Evolutionary conservation across 1,140 invertebrate genomes (phyloP).

Genomic region (Neodiprion fabricii): DNA sequence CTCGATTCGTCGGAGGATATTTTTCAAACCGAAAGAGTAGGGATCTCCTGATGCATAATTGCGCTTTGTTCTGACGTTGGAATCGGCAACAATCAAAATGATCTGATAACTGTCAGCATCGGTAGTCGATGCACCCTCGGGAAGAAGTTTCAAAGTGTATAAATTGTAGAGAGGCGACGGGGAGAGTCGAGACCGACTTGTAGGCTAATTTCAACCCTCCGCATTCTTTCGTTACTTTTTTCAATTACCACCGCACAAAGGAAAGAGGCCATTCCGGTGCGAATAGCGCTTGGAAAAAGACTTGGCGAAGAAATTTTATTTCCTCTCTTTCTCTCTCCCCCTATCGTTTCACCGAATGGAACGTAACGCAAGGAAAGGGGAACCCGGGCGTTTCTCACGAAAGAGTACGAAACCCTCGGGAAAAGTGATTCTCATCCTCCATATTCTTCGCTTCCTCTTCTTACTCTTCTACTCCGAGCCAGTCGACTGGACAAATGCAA

Average conservation of each 20-base stretch:
- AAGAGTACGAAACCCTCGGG: neutral
- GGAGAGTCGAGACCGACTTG: neutral
- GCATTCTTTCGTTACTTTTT: neutral
- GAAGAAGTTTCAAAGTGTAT: no score
- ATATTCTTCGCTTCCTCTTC: neutral
- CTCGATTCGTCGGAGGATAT: no score
- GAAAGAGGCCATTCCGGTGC: neutral
- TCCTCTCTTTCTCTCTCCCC: neutral
- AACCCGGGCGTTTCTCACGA: neutral
- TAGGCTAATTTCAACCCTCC: neutral
- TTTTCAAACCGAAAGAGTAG: no score
- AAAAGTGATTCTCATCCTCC: neutral
- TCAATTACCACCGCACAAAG: neutral
- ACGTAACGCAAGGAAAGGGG: neutral
- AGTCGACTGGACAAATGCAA: neutral
- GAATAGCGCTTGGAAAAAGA: neutral
- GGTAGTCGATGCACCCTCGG: no score
- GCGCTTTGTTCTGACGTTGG: no score
- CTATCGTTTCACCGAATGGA: no score
- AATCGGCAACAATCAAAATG: no score
- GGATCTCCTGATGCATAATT: no score
- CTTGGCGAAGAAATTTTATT: neutral
- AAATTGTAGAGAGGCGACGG: no score
- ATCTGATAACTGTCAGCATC: no score
- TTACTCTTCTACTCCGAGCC: neutral